These are phyloP conservation scores for Anoplolepis gracilipes DNA, from an alignment of 1,140 invertebrate species.

Conservation along the genomic window DNA sequence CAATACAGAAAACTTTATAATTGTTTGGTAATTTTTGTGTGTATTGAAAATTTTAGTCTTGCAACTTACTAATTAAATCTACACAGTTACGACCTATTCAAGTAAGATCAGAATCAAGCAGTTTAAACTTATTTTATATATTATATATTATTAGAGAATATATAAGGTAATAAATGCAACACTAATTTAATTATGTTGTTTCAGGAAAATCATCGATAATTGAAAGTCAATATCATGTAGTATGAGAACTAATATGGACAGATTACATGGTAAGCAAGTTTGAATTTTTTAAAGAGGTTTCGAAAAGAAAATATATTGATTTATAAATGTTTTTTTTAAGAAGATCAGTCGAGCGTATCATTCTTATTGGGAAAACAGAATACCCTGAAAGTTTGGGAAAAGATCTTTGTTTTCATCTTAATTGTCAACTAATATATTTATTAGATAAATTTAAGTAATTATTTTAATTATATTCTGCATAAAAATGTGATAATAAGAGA, in stretches of 20 bases:
- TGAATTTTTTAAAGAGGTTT: conserved; percentile 1
- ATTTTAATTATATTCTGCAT: too few species aligned
- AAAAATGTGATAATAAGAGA: too few species aligned
- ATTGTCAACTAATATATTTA: too few species aligned
- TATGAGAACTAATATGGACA: not conserved
- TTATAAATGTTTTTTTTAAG: conserved; percentile 58
- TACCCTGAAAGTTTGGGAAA: too few species aligned
- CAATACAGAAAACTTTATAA: not conserved
- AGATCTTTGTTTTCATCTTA: conserved; percentile 8
- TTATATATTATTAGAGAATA: not conserved
- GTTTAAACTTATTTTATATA: too few species aligned
- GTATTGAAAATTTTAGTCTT: not conserved
- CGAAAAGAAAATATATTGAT: conserved; percentile 5
- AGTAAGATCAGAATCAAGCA: not conserved
- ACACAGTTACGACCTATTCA: not conserved
- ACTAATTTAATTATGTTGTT: conserved; percentile 13
- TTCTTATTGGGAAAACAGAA: conserved; percentile 68
- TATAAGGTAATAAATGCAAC: not conserved
- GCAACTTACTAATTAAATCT: not conserved
- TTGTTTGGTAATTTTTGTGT: not conserved
- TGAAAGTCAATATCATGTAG: conserved; percentile 68
- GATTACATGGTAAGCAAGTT: not conserved
- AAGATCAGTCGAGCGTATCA: conserved; percentile 70
- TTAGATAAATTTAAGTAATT: too few species aligned
- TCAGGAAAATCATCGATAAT: conserved; percentile 44